Conservation (phyloP, 2,113 vertebrate genomes). For the Rattus rattus region DNA sequence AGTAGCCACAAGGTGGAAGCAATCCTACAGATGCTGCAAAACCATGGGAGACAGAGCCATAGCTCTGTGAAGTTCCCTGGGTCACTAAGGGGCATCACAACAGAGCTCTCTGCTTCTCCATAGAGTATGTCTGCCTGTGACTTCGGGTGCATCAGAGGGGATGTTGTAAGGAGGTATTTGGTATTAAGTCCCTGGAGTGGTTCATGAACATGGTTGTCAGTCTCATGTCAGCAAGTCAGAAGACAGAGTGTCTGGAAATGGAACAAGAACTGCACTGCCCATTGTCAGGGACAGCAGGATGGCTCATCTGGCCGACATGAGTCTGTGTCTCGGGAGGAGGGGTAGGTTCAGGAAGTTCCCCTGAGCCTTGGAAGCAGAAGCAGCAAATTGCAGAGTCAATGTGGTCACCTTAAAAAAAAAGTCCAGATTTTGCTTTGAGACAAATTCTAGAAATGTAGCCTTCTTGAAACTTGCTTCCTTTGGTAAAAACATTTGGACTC, state of each 20-base stretch:
- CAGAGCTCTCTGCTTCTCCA: not conserved
- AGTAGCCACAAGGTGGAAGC: not conserved
- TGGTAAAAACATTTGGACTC: not conserved
- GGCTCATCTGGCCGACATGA: rapidly evolving
- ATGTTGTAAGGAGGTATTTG: not conserved
- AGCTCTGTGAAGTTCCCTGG: not conserved
- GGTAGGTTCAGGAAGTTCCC: rapidly evolving
- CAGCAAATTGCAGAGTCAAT: not conserved
- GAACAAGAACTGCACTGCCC: not conserved
- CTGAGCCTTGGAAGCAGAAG: not conserved
- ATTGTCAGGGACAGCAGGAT: not conserved
- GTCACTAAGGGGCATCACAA: rapidly evolving
- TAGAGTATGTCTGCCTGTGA: not conserved
- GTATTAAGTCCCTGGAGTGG: not conserved
- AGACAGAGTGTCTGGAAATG: not conserved
- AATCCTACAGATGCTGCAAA: rapidly evolving
- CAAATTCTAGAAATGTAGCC: not conserved
- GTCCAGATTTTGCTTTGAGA: not conserved
- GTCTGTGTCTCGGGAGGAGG: no score
- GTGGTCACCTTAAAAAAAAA: not conserved
- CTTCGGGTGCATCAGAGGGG: not conserved
- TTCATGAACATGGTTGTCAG: not conserved
- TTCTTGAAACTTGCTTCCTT: not conserved
- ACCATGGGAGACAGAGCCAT: not conserved
- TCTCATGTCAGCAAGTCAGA: not conserved